Evolutionary conservation across 2,797 vertebrate species (phyloP).

Genomic region (Aeoliscus strigatus): DNA sequence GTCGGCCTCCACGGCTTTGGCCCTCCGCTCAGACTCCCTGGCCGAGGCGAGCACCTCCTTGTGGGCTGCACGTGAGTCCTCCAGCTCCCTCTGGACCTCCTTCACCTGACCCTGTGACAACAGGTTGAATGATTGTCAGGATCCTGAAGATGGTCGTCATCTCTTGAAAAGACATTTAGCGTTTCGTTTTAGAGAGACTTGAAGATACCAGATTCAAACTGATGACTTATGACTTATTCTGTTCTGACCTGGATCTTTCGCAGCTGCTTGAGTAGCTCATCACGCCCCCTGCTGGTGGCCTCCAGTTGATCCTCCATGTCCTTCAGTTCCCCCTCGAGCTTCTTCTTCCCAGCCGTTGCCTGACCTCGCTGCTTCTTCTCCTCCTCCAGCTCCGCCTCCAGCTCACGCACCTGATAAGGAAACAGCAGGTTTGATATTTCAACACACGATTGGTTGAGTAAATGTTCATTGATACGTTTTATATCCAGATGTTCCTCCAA

Average conservation of each 20-base stretch:
- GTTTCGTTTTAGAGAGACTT: no score
- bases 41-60: slow-evolving; percentile 87
- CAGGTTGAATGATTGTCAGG: no score
- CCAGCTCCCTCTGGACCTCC: slow-evolving; percentile 92
- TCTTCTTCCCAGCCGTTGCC: slow-evolving; percentile 84
- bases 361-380: slow-evolving; percentile 87
- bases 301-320: slow-evolving; percentile 90
- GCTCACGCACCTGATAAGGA: slow-evolving; percentile 82
- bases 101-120: slow-evolving; percentile 83
- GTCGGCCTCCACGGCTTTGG: slow-evolving; percentile 88
- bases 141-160: no score
- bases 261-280: slow-evolving; percentile 92
- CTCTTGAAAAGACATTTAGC: no score
- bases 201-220: no score
- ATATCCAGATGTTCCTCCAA: no score
- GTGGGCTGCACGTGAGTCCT: slow-evolving; percentile 85
- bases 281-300: slow-evolving; percentile 82
- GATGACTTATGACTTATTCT: no score
- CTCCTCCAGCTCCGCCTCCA: slow-evolving; percentile 92
- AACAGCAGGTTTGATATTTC: no score
- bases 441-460: no score
- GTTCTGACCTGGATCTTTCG: slow-evolving; percentile 87
- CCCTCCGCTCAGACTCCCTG: slow-evolving; percentile 90
- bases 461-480: no score
- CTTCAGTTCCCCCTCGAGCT: slow-evolving; percentile 91